Conservation (phyloP, 2,113 vertebrate species). For the Mus spicilegus region DNA sequence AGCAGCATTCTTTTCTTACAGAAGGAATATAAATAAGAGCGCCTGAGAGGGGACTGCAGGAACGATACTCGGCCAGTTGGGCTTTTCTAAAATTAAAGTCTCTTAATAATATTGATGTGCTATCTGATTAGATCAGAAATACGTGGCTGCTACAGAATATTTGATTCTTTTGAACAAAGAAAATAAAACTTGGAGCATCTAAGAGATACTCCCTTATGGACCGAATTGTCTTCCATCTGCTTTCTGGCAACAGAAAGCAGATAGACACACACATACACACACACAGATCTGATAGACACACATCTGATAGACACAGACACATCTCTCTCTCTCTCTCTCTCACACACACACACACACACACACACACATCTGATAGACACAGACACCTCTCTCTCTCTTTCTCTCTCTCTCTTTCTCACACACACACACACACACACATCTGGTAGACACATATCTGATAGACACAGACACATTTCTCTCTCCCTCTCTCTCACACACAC, state of each 20-base stretch:
- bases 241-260: not conserved
- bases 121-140: slow-evolving; percentile 59
- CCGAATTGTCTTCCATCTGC: not conserved
- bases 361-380: too few relatives aligned
- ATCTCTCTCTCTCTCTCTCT: too few relatives aligned
- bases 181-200: slow-evolving; percentile 18
- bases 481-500: not conserved
- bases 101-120: slow-evolving; percentile 55
- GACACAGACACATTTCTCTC: too few relatives aligned
- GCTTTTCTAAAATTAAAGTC: slow-evolving; percentile 60
- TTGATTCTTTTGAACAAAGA: slow-evolving; percentile 17
- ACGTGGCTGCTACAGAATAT: slow-evolving; percentile 9
- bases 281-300: too few relatives aligned
- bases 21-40: slow-evolving; percentile 8
- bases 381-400: too few relatives aligned
- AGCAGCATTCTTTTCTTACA: not conserved
- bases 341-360: too few relatives aligned
- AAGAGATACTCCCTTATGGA: not conserved
- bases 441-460: too few relatives aligned
- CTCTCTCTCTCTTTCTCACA: too few relatives aligned
- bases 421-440: not conserved
- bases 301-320: too few relatives aligned
- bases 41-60: not conserved
- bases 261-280: not conserved
- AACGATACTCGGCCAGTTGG: not conserved